Base-by-base conservation (phyloP, 1,140 invertebrate species). In the Watersipora subatra region DNA sequence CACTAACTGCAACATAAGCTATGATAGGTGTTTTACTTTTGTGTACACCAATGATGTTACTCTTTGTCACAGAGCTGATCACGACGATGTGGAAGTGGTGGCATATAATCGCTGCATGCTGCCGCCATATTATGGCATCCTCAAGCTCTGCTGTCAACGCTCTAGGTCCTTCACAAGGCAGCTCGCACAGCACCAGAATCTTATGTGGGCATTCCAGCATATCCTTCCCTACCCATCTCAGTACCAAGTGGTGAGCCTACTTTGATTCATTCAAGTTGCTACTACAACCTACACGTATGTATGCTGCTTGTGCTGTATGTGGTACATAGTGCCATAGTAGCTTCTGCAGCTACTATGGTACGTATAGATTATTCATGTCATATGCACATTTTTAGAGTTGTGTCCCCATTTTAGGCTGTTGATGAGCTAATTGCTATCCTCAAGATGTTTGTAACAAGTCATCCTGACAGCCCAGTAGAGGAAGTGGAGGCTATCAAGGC, bases 181-280 rank as follows among this genome's bases (percentile, higher is more conserved):
- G 73, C 81, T 95, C 26, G 89, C 91, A 0, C 86, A 86, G 68
- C 92, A 96, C 83, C 92, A 94, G 81, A 95, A 96, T 81, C 86
- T 95, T 55, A 89, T 92, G 74, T 96, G 92, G 92, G 92, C 92
- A 59, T 95, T 94, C 78, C 91, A 93, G 73, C 94, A 95, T 76
- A 94, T 96, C 63, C 92, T 91, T 22, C 91, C 91, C 19, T 91
- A 93, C 82, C 90, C 90, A 20, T 90, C 90, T 26, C 91, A 95
- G 72, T 96, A 96, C 81, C 86, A 88, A 46, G 85, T 85, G 24
- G 87, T 88, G 78, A 83, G 81, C 78, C 46, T 20, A 17, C 56
- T 27, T 17, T 29, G 27, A 63, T 15, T 55, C 46, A 55, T 17
- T 22, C 17, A 17, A 55, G 46, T 55, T 17, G n/a, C n/a, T n/a